phyloP scores from a whole-genome alignment of 2,888 invertebrate species.

The Galeruca laticollis region DNA sequence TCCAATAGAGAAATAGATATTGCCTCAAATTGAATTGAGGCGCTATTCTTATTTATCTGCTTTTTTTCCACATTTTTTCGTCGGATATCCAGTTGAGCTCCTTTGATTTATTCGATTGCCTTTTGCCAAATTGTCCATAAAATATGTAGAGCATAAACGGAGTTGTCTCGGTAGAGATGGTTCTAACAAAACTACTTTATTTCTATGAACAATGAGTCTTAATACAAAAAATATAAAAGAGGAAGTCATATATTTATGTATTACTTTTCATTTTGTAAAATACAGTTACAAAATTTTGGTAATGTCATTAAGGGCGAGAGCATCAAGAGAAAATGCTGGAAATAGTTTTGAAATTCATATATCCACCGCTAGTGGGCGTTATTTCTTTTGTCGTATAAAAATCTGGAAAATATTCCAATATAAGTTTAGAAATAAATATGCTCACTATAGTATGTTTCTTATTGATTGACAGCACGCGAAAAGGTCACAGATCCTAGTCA shows the following conservation, averaged over 20 bases:
- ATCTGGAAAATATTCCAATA: no score
- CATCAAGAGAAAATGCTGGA: no score
- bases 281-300: no score
- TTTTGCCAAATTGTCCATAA: slow-evolving; percentile 49
- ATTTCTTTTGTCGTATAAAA: no score
- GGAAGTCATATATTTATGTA: background rate
- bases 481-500: no score
- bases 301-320: no score
- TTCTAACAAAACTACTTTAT: slow-evolving; percentile 3
- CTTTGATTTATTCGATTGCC: slow-evolving; percentile 49
- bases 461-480: no score
- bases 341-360: no score
- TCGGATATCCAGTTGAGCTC: slow-evolving; percentile 41
- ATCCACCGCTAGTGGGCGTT: no score
- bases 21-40: slow-evolving; percentile 46
- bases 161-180: slow-evolving; percentile 6
- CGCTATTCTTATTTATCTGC: slow-evolving; percentile 46
- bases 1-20: slow-evolving; percentile 45
- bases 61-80: slow-evolving; percentile 37
- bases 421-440: no score
- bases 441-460: no score
- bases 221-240: background rate
- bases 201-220: background rate
- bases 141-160: slow-evolving; percentile 35
- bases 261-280: no score